phyloP scores from a whole-genome alignment of 2,797 vertebrate genomes.

The Ptychadena robeensis region DNA sequence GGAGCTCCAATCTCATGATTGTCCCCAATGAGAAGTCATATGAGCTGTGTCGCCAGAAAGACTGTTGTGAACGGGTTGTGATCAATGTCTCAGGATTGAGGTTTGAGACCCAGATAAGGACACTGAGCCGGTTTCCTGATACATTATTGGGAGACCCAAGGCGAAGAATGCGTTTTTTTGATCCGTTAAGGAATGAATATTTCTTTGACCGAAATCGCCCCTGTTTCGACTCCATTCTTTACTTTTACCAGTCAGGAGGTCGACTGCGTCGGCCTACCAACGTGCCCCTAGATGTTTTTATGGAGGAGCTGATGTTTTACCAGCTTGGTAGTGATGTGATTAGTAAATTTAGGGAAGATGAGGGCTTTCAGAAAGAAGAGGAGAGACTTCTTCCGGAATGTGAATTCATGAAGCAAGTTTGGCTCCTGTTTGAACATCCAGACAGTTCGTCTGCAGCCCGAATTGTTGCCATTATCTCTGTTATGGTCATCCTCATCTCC shows the following conservation, averaged over 20 bases:
- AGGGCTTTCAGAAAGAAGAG: slow-evolving; percentile 85
- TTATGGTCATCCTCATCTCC: slow-evolving; percentile 93
- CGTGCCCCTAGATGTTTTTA: slow-evolving; percentile 89
- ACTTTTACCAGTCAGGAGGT: slow-evolving; percentile 94
- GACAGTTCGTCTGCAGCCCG: slow-evolving; percentile 88
- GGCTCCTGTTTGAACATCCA: slow-evolving; percentile 93
- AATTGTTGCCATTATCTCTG: slow-evolving; percentile 90
- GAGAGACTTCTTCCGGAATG: slow-evolving; percentile 79
- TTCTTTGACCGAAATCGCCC: slow-evolving; percentile 91
- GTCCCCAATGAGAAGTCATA: slow-evolving; percentile 40
- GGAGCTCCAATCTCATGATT: slow-evolving; percentile 33
- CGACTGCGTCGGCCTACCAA: slow-evolving; percentile 85
- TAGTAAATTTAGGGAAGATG: slow-evolving; percentile 86
- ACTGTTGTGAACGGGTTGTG: slow-evolving; percentile 81
- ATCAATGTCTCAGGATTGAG: slow-evolving; percentile 91
- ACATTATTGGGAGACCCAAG: slow-evolving; percentile 87
- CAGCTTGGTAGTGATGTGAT: slow-evolving; percentile 85
- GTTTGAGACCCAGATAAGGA: slow-evolving; percentile 89
- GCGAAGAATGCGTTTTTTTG: slow-evolving; percentile 85
- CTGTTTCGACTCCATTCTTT: slow-evolving; percentile 92
- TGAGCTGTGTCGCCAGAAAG: slow-evolving; percentile 61
- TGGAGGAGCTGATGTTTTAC: slow-evolving; percentile 93
- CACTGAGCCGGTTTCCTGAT: slow-evolving; percentile 88
- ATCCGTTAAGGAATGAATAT: slow-evolving; percentile 85
- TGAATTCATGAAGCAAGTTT: slow-evolving; percentile 79